These are phyloP conservation scores for Pipra filicauda DNA, from an alignment of 2,113 vertebrate species.

Conservation along the genomic window DNA sequence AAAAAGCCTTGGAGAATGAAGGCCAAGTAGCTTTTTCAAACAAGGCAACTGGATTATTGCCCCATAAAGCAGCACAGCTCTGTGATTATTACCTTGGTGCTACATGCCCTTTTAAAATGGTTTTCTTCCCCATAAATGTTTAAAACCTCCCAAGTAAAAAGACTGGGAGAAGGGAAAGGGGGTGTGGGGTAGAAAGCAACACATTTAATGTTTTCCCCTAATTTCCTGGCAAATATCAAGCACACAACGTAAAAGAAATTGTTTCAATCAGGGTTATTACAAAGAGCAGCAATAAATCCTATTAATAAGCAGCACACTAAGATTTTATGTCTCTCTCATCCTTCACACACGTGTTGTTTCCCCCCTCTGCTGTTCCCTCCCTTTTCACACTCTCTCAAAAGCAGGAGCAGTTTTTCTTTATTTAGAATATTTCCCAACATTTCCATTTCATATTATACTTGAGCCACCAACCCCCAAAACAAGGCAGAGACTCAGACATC, in stretches of 20 bases:
- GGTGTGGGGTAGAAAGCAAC: background rate
- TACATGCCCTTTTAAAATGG: constrained; percentile 45
- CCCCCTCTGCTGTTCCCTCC: background rate
- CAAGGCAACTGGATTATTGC: constrained; percentile 59
- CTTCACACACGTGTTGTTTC: background rate
- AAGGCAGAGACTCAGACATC: background rate
- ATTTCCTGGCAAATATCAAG: background rate
- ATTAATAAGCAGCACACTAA: constrained; percentile 9
- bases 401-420: background rate
- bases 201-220: background rate
- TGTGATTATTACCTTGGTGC: constrained; percentile 57
- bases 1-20: constrained; percentile 39
- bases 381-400: background rate
- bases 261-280: background rate
- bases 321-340: background rate
- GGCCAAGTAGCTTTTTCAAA: constrained; percentile 61
- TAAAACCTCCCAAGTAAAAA: constrained; percentile 41
- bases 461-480: background rate
- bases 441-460: background rate
- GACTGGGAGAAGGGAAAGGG: background rate
- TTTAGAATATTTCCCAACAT: background rate
- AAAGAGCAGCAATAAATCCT: constrained; percentile 38
- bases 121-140: constrained; percentile 46
- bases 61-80: constrained; percentile 58
- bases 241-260: background rate